Base-by-base conservation (phyloP, 2,797 vertebrate genomes). In the Xiphorhynchus erythropygius region DNA sequence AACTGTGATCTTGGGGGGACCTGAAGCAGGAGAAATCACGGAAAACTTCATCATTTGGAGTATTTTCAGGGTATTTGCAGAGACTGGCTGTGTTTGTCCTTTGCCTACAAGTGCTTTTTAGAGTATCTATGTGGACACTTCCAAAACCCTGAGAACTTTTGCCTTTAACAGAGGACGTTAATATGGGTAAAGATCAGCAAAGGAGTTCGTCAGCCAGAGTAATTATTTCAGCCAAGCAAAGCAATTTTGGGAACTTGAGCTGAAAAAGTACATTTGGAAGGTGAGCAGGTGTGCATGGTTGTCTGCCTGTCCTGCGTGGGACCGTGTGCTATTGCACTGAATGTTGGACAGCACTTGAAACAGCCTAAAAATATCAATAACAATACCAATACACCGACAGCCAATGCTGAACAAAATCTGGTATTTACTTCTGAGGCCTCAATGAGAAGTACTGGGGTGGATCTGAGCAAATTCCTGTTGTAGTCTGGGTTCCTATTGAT, bases 321-420 rank as follows among this genome's bases (percentile, higher is more conserved):
- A 33, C 17, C 22, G 3, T 65, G 24, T 37, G 32, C 0, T 1
- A 0, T 60, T 88, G 52, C 5, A 16, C 42, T 81, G 56, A 60
- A 42, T 6, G 22, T 39, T 35, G 56, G 18, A 44, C 1, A 1
- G 25, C 7, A 27, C 44, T 77, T 67, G 67, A 32, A 83, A 52
- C 10, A 56, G 33, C 41, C 35, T 47, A 41, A 81, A 89, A 78
- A 18, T 30, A 23, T 11, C 11, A 39, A 2, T 65, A 46, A 75
- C 65, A 47, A 8, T 39, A 62, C 23, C 25, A 50, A 7, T 39
- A 19, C 12, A 28, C 7, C 3, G 27, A 25, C 13, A 86, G 28
- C 17, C 16, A 22, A 4, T 10, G 30, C 28, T 85, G 16, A 47
- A 30, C 9, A 65, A 33, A 33, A 32, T 50, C 24, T 57, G 5